Evolutionary conservation across 1,140 invertebrate genomes (phyloP).

Genomic region (Drosophila fuyamai): DNA sequence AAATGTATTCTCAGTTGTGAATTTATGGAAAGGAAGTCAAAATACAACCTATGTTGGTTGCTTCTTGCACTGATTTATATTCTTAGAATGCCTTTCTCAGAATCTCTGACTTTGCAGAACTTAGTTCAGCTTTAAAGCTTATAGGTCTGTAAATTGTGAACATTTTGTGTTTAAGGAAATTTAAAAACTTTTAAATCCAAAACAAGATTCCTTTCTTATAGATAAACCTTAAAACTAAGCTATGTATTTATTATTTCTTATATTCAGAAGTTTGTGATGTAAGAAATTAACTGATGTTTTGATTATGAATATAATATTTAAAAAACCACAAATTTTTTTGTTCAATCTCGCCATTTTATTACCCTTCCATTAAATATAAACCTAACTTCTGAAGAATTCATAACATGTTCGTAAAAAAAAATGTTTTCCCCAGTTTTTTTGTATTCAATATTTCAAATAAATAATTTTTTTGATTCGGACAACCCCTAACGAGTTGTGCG

Average conservation of each 20-base stretch:
- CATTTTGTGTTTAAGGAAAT: too few species aligned
- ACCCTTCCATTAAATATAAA: neutral
- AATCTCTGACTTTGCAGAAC: too few species aligned
- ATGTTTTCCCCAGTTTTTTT: slow-evolving; percentile 5
- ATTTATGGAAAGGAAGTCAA: neutral
- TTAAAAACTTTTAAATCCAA: too few species aligned
- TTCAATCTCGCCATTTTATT: neutral
- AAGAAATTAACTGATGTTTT: too few species aligned
- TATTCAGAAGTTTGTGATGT: too few species aligned
- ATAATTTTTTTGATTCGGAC: slow-evolving; percentile 32
- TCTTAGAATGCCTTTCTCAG: neutral
- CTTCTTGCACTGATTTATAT: neutral
- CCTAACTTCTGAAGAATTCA: slow-evolving; percentile 16
- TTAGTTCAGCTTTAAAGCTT: too few species aligned
- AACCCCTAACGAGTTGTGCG: slow-evolving; percentile 64
- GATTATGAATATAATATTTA: too few species aligned
- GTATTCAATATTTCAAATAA: slow-evolving; percentile 30
- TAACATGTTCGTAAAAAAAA: neutral
- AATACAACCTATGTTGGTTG: neutral
- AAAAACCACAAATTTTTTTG: too few species aligned
- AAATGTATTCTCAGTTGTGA: neutral
- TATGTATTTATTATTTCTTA: too few species aligned
- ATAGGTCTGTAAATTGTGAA: too few species aligned
- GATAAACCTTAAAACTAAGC: too few species aligned
- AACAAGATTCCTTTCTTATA: too few species aligned